Percentiles rank a stretch among this genome's conserved stretches.
Conservation (phyloP, 2,888 invertebrate species). For the Nemurella pictetii region DNA sequence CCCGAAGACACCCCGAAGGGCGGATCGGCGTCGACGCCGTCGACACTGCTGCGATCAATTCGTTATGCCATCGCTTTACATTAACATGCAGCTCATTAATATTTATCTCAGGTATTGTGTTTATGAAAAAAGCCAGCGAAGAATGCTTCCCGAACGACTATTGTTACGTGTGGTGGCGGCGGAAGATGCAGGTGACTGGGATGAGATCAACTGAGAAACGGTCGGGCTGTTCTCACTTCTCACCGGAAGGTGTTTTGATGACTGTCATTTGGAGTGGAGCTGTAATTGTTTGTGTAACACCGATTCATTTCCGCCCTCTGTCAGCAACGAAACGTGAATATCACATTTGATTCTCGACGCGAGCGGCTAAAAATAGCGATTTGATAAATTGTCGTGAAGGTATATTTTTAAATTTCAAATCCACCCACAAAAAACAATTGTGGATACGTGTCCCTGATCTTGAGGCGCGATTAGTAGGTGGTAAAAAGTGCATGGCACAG, state of each 20-base stretch:
- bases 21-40: neutral
- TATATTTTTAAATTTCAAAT: neutral
- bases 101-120: conserved; percentile 19
- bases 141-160: neutral
- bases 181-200: neutral
- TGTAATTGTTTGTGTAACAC: neutral
- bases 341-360: neutral
- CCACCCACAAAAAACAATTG: neutral
- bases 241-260: conserved; percentile 11
- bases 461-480: neutral
- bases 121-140: neutral
- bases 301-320: conserved; percentile 7
- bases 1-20: conserved; percentile 5
- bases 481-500: conserved; percentile 1
- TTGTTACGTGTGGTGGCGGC: neutral
- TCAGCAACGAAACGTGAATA: neutral
- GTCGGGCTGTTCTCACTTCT: neutral
- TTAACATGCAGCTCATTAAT: conserved; percentile 12
- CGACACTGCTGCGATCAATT: neutral
- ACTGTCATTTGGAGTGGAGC: conserved; percentile 1
- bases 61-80: neutral
- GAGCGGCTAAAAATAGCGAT: neutral
- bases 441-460: neutral
- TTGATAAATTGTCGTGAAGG: neutral
- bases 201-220: neutral